Evolutionary conservation across 2,888 invertebrate species (phyloP).

Genomic region (Heliconius ethilla): DNA sequence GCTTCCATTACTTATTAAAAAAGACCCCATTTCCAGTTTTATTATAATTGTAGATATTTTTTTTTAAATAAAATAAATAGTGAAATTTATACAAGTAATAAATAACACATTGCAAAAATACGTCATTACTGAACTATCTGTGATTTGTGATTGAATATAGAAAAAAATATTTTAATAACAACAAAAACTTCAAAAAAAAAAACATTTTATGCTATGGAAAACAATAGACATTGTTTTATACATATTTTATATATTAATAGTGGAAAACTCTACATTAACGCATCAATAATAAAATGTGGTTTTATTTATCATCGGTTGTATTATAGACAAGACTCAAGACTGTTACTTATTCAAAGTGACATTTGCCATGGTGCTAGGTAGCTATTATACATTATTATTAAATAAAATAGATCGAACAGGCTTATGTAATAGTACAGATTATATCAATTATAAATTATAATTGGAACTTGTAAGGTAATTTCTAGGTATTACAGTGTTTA

Average conservation of each 20-base stretch:
- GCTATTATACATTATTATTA: constrained; percentile 9
- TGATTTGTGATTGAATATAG: no score
- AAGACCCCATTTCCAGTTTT: no score
- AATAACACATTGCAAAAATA: no score
- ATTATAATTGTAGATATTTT: no score
- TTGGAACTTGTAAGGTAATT: not conserved
- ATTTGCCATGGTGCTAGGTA: constrained; percentile 19
- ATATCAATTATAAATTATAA: constrained; percentile 6
- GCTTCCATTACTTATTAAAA: no score
- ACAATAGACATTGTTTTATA: not conserved
- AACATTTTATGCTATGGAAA: not conserved
- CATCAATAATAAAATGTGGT: constrained; percentile 36
- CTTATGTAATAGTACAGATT: not conserved
- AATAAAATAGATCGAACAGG: constrained; percentile 12
- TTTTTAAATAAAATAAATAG: no score
- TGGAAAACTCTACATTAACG: constrained; percentile 22
- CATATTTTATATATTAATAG: not conserved
- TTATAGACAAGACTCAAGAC: constrained; percentile 8
- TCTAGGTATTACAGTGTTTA: not conserved
- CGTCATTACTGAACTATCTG: no score
- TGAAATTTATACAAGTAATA: no score
- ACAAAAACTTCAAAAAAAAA: not conserved
- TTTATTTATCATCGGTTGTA: constrained; percentile 20
- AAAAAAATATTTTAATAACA: no score
- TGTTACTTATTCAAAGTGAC: constrained; percentile 36